Evolutionary conservation across 2,113 vertebrate species (phyloP).

Genomic region (Eulemur rufifrons): DNA sequence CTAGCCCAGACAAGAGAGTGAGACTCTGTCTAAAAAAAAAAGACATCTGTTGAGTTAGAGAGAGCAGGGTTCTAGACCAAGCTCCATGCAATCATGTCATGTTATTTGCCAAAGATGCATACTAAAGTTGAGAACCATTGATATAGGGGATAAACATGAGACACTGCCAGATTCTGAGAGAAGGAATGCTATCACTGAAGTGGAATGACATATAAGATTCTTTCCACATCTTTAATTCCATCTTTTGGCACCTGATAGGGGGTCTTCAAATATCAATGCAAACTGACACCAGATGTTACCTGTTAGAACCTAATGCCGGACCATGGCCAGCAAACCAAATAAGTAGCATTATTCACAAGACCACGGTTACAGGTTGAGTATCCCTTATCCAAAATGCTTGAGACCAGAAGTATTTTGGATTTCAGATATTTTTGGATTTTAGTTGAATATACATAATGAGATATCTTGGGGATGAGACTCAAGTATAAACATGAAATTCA

Average conservation of each 20-base stretch:
- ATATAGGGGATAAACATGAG: background rate
- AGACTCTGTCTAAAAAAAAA: background rate
- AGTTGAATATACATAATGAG: background rate
- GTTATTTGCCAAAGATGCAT: background rate
- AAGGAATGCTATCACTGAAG: background rate
- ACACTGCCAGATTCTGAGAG: background rate
- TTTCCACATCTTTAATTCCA: constrained; percentile 8
- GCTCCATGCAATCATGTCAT: background rate
- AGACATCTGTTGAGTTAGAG: background rate
- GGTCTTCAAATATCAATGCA: constrained; percentile 20
- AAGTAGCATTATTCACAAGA: background rate
- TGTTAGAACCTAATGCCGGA: background rate
- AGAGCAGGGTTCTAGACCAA: background rate
- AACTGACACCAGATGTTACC: background rate
- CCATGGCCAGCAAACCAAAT: background rate
- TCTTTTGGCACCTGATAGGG: background rate
- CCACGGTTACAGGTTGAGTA: background rate
- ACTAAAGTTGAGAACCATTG: background rate
- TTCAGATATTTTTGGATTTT: background rate
- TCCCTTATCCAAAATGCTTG: background rate
- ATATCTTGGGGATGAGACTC: background rate
- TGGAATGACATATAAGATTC: background rate
- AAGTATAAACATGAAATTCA: background rate
- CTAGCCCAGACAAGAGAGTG: too few species aligned
- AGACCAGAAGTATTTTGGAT: background rate